Conservation (phyloP, 2,797 vertebrate genomes). For the Triplophysa yarkandensis region DNA sequence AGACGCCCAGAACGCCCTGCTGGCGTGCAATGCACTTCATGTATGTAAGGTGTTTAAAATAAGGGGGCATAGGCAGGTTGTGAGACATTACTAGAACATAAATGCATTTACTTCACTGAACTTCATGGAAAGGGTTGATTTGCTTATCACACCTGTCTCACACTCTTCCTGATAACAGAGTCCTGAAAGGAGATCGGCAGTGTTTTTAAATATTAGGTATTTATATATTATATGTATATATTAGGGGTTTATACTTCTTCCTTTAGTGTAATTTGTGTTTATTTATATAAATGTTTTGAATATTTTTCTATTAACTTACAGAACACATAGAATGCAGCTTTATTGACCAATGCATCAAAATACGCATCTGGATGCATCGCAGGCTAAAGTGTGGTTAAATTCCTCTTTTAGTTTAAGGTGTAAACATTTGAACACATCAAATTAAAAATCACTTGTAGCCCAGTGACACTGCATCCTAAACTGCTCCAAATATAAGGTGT, state of each 20-base stretch:
- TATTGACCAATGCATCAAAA: no score
- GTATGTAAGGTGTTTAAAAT: not conserved
- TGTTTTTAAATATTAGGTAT: not conserved
- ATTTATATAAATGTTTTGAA: no score
- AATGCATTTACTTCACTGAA: not conserved
- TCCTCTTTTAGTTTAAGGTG: no score
- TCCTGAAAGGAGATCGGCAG: conserved; percentile 24
- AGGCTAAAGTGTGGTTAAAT: no score
- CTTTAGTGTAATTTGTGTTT: not conserved
- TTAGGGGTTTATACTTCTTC: not conserved
- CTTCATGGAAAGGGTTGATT: conserved; percentile 6
- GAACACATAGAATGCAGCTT: no score
- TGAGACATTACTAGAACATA: not conserved
- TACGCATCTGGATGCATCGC: no score
- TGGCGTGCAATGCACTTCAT: not conserved
- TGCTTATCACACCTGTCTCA: conserved; percentile 14
- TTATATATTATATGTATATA: not conserved
- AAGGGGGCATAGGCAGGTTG: not conserved
- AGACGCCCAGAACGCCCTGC: not conserved
- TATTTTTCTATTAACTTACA: no score
- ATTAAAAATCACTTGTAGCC: no score
- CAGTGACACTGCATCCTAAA: no score
- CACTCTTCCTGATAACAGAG: conserved; percentile 4
- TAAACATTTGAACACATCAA: no score
- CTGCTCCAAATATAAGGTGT: no score